phyloP scores from a whole-genome alignment of 1,140 invertebrate genomes.

The Eciton burchellii region DNA sequence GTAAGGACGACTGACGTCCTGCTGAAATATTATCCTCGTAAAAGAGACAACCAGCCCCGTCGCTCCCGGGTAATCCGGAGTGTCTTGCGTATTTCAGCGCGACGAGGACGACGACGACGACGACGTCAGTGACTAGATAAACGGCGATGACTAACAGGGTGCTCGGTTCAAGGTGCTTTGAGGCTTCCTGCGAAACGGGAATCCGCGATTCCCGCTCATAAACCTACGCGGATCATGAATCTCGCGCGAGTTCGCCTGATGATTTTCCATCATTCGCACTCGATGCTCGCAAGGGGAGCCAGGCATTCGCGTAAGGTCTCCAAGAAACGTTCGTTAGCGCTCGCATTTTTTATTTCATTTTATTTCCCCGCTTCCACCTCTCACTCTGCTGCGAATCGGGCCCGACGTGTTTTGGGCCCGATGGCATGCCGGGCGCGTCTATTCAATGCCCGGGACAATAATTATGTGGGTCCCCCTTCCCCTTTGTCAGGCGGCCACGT shows the following conservation, averaged over 20 bases:
- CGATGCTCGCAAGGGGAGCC: too few relatives aligned
- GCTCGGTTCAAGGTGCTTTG: constrained; percentile 14
- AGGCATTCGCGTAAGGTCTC: too few relatives aligned
- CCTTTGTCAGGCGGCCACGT: constrained; percentile 52
- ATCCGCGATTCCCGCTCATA: constrained; percentile 5
- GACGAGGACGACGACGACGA: too few relatives aligned
- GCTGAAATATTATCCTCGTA: constrained; percentile 73
- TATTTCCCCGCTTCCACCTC: too few relatives aligned
- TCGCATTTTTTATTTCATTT: too few relatives aligned
- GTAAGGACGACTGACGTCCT: constrained; percentile 64
- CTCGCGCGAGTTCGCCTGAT: neutral
- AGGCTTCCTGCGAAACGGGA: neutral
- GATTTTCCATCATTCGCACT: too few relatives aligned
- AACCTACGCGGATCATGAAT: constrained; percentile 34
- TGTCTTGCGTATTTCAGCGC: constrained; percentile 62
- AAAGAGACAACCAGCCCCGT: constrained; percentile 65
- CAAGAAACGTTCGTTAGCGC: too few relatives aligned
- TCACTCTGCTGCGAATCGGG: too few relatives aligned
- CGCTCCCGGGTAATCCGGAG: constrained; percentile 66
- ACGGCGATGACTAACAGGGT: constrained; percentile 48
- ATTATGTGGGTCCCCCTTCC: constrained; percentile 66
- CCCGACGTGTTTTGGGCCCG: neutral
- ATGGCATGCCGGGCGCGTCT: too few relatives aligned
- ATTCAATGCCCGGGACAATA: constrained; percentile 57
- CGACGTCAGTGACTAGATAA: constrained; percentile 55